A percentile compares a stretch with the other conserved stretches of the same genome.
These are phyloP conservation scores for Dichetophora obliterata DNA, from an alignment of 2,888 invertebrate genomes.

Conservation along the genomic window DNA sequence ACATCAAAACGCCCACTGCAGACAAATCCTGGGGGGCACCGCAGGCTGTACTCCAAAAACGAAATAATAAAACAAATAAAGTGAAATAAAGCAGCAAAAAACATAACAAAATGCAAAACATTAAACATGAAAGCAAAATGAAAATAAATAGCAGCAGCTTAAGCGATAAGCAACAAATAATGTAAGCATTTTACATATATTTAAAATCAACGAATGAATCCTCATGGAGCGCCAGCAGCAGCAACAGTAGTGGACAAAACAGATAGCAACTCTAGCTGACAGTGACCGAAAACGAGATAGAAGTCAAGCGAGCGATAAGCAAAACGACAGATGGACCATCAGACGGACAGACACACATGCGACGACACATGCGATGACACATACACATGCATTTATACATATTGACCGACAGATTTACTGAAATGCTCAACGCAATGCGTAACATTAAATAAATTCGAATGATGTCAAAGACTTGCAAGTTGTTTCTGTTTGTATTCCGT, in stretches of 20 bases:
- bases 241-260: no score
- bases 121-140: constrained; percentile 46
- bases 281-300: background rate
- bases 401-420: background rate
- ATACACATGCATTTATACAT: background rate
- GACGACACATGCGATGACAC: background rate
- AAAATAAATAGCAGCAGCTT: constrained; percentile 50
- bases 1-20: no score
- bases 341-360: background rate
- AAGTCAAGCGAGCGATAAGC: background rate
- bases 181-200: constrained; percentile 36
- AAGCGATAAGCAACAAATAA: constrained; percentile 43
- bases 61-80: background rate
- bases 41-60: background rate
- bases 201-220: constrained; percentile 5
- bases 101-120: background rate
- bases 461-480: background rate
- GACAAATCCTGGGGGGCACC: background rate
- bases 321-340: background rate
- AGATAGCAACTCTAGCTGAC: no score
- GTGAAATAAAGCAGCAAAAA: background rate
- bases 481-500: background rate
- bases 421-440: background rate
- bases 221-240: background rate
- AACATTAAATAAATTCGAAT: no score